A percentile compares a stretch with the other conserved stretches of the same genome.
phyloP scores from a whole-genome alignment of 2,797 vertebrate genomes.

The Melopsittacus undulatus region DNA sequence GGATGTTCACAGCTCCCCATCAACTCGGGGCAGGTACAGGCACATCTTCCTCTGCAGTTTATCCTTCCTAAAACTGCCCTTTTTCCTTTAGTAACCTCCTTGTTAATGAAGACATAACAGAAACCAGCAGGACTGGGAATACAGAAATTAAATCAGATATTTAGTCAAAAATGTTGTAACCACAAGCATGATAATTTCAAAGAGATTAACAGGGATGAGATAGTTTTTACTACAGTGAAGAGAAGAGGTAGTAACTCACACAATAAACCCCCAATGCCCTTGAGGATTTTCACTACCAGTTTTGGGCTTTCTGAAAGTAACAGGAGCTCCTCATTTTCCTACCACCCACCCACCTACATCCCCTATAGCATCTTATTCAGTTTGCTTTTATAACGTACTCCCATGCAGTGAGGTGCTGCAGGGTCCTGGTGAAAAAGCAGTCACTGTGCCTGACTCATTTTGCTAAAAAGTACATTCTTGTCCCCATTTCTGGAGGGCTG shows the following conservation, averaged over 20 bases:
- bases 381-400: background rate
- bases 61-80: no score
- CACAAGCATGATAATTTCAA: background rate
- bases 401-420: background rate
- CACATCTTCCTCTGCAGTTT: background rate
- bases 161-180: background rate
- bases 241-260: background rate
- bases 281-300: background rate
- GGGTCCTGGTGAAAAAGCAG: background rate
- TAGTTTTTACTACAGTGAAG: background rate
- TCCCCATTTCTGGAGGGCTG: background rate
- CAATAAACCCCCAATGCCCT: fast-evolving
- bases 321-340: background rate
- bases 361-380: background rate
- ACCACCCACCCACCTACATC: background rate
- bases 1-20: no score
- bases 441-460: background rate
- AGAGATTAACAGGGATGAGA: background rate
- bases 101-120: background rate
- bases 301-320: background rate
- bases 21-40: fast-evolving
- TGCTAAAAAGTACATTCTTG: background rate
- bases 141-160: background rate
- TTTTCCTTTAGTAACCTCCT: fast-evolving
- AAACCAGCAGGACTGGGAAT: background rate